Evolutionary conservation across 2,888 invertebrate genomes (phyloP).

Genomic region (Aphodius granarius): DNA sequence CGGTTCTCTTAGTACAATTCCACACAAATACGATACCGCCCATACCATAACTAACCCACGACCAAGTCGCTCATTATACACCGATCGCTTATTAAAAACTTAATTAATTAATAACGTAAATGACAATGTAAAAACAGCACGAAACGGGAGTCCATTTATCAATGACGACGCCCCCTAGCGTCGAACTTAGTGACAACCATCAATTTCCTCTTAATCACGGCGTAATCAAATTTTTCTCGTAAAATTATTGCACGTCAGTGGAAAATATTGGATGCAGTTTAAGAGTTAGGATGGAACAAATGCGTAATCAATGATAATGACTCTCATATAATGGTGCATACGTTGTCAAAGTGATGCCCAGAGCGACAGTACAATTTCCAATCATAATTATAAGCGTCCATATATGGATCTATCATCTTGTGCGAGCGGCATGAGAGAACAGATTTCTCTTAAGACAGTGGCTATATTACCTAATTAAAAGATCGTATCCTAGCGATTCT

Average conservation of each 20-base stretch:
- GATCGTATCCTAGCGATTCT: not conserved
- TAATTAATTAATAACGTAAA: conserved; percentile 27
- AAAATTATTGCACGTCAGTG: not conserved
- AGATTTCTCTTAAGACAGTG: conserved; percentile 5
- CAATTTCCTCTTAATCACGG: not conserved
- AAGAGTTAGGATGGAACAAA: conserved; percentile 27
- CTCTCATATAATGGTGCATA: conserved; percentile 42
- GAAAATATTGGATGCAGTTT: not conserved
- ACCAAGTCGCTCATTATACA: conserved; percentile 14
- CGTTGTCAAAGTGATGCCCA: conserved; percentile 42
- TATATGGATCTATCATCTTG: conserved; percentile 25
- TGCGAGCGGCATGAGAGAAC: conserved; percentile 27
- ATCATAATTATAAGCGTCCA: conserved; percentile 43
- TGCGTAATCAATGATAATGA: conserved; percentile 42
- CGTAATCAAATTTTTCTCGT: not conserved
- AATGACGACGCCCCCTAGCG: not conserved
- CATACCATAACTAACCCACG: not conserved
- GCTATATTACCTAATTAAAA: not conserved
- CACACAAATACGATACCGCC: conserved; percentile 4
- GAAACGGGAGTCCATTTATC: conserved; percentile 19
- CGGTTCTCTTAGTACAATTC: not conserved
- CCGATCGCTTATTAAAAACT: conserved; percentile 17
- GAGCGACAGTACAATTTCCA: conserved; percentile 41
- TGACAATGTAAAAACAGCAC: conserved; percentile 22
- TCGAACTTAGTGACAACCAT: not conserved